Base-by-base conservation (phyloP, 2,888 invertebrate genomes). In the Sceliomorpha sp. region DNA sequence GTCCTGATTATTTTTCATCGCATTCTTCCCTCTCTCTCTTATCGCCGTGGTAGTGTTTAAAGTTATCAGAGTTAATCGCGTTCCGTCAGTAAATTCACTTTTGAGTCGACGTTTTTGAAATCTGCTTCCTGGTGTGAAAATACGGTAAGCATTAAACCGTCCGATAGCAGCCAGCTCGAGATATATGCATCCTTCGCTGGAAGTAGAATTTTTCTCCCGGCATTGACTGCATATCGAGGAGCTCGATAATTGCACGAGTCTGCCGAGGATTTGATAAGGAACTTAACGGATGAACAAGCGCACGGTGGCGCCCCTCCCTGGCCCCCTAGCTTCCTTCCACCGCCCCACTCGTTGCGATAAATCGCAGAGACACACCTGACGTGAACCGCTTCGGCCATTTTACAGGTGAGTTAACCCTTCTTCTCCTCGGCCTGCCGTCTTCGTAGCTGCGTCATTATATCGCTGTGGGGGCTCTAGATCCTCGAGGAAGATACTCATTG, bases 311-410 rank as follows among this genome's bases (percentile, higher is more conserved):
- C 13, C 24, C 40, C 12, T 12, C 5, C 14, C 42, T 27, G 6
- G 13, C 37, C 60, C 51, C 20, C 48, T 34, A 14, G 44, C 8
- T 27, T 58, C 31, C 12, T 24, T 31, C 32, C 26, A 27, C 34
- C 24, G n/a, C n/a, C n/a, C n/a, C n/a, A n/a, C n/a, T n/a, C n/a
- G n/a, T 8, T 36, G 32, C 51, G 60, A 62, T 62, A 62, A 62
- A 62, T 63, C 63, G 51, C 72, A 47, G 29, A 58, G 73, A 67
- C 75, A 75, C 77, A 75, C 77, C 77, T 78, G 77, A 77, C 77
- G 72, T 76, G 67, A 55, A 40, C 56, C 72, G 63, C n/a, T n/a
- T n/a, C n/a, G 45, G 70, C 74, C 69, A 76, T 75, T 77, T 78
- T 69, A 78, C 77, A 74, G 78, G 73, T 73, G 77, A 78, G 70